phyloP scores from a whole-genome alignment of 2,888 invertebrate genomes.

The Drosophila borborema region DNA sequence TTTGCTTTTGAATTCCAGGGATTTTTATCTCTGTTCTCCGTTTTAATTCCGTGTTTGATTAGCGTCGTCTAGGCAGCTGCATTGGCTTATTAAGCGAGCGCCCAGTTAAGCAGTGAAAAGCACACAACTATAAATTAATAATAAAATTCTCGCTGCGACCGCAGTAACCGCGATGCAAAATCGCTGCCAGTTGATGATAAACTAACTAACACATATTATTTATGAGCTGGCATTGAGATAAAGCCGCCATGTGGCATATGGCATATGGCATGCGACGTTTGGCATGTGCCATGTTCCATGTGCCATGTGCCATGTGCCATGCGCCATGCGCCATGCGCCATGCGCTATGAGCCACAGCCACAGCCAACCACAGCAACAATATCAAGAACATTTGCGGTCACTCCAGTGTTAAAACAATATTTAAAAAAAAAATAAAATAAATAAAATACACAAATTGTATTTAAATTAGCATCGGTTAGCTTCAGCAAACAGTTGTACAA shows the following conservation, averaged over 20 bases:
- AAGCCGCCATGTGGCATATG: slow-evolving; percentile 37
- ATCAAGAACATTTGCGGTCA: slow-evolving; percentile 51
- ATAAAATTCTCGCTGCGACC: slow-evolving; percentile 44
- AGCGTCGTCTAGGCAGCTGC: slow-evolving; percentile 35
- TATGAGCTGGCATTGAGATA: slow-evolving; percentile 60
- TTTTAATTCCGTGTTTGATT: slow-evolving; percentile 66
- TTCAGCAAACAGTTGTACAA: not conserved
- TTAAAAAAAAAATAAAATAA: slow-evolving; percentile 2
- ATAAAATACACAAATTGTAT: not conserved
- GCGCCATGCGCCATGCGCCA: slow-evolving; percentile 23
- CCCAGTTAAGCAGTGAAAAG: slow-evolving; percentile 14
- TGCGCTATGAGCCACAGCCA: not conserved
- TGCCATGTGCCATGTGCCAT: no score
- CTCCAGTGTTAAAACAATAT: slow-evolving; percentile 23
- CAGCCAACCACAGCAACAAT: slow-evolving; percentile 51
- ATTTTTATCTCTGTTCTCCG: slow-evolving; percentile 31
- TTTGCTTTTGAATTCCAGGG: slow-evolving; percentile 57
- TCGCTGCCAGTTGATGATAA: slow-evolving; percentile 58
- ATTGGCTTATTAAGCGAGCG: slow-evolving; percentile 43
- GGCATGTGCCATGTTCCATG: slow-evolving; percentile 22
- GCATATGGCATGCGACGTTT: slow-evolving; percentile 28
- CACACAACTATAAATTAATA: slow-evolving; percentile 53
- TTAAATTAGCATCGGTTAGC: not conserved
- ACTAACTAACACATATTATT: slow-evolving; percentile 73
- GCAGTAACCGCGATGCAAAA: slow-evolving; percentile 53